Evolutionary conservation across 2,797 vertebrate species (phyloP), one percentile per base, ranked within the genome.

Genomic region (Trematomus bernacchii): DNA sequence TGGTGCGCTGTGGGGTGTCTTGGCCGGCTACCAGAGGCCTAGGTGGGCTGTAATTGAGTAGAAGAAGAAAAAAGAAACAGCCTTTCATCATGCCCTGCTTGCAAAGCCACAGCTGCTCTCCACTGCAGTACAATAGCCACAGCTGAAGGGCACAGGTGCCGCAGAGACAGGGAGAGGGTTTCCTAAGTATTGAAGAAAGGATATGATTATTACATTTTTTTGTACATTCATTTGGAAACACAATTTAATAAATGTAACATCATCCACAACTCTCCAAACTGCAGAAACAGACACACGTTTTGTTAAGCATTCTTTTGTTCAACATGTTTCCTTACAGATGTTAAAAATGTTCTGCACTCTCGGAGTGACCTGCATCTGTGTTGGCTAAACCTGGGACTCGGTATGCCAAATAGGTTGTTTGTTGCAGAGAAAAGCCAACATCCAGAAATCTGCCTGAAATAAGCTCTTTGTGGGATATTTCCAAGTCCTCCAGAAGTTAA

Each of bases 31-130:
- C 78, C 71, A 87, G 86, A 71, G 70, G 70, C 61, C 60, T 83
- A 89, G 88, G 82, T 90, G 87, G 89, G 84, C 84, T 93, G 88
- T 92, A 91, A 93, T 93, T 89, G 90, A 92, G 84, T 81, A 60
- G 77, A 86, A 64, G 23, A 40, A 69, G 15, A 40, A 10, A 54
- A 54, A 75, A 77, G 42, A 77, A 81, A 67, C 43, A 59, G 85
- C 57, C 62, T 89, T 92, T 93, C 78, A 91, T 92, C 77, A 61
- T 76, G 76, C 75, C 44, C 46, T 61, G 54, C 78, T 75, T 71
- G 79, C 73, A 50, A 27, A 16, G 79, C 77, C 77, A 82, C 76
- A 71, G 85, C 81, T 83, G 83, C 90, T 91, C 91, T 72, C 78
- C 84, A 80, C 80, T 87, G 85, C 88, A 89, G 85, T 75, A 81